A percentile compares a stretch with the other conserved stretches of the same genome.
phyloP scores from a whole-genome alignment of 1,140 invertebrate species.

The Varroa destructor region DNA sequence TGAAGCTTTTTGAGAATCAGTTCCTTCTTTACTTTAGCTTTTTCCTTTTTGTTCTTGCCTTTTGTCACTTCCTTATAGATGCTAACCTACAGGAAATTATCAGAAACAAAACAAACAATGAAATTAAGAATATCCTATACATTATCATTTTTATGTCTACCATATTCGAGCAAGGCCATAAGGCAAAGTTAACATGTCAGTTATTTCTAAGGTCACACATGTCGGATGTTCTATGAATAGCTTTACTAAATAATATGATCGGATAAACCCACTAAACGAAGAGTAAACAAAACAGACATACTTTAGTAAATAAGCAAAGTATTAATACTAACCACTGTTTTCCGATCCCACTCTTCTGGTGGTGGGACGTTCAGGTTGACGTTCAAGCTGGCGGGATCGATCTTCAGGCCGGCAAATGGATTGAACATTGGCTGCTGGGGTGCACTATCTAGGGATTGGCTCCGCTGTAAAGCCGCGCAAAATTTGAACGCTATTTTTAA shows the following conservation, averaged over 20 bases:
- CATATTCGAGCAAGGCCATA: too few species aligned
- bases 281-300: too few species aligned
- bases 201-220: too few species aligned
- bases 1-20: constrained; percentile 4
- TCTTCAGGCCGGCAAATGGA: constrained; percentile 3
- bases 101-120: not conserved
- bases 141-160: too few species aligned
- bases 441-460: not conserved
- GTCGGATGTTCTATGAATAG: too few species aligned
- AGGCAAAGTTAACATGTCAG: too few species aligned
- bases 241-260: too few species aligned
- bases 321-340: not conserved
- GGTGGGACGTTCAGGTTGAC: constrained; percentile 1
- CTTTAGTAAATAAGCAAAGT: too few species aligned
- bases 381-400: not conserved
- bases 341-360: constrained; percentile 17
- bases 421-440: not conserved
- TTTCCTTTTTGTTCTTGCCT: constrained; percentile 25
- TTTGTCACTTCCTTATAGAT: constrained; percentile 12
- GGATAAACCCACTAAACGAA: too few species aligned
- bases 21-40: not conserved
- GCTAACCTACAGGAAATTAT: not conserved
- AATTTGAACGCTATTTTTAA: not conserved
- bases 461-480: not conserved
- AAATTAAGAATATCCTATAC: not conserved